Evolutionary conservation across 2,797 vertebrate species (phyloP).

Genomic region (Sparidentex hasta): DNA sequence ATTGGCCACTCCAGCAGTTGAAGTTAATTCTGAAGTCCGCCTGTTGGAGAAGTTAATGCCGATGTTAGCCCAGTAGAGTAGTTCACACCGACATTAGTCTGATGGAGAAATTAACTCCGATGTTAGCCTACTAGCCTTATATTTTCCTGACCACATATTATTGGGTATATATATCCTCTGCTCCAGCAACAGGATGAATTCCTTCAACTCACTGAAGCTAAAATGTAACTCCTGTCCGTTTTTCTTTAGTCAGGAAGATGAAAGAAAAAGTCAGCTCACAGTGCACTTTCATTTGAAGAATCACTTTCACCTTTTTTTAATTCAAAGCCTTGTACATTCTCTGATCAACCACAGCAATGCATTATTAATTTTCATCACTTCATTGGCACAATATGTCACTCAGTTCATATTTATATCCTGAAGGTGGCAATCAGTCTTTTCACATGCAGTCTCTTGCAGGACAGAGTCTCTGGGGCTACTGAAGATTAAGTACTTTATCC

Average conservation of each 20-base stretch:
- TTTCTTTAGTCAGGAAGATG: neutral
- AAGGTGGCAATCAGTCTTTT: conserved; percentile 20
- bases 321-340: conserved; percentile 31
- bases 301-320: conserved; percentile 18
- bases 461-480: conserved; percentile 10
- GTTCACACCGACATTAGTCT: too few species aligned
- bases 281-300: neutral
- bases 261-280: neutral
- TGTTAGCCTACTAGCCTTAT: too few species aligned
- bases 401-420: conserved; percentile 28
- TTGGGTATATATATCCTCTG: too few species aligned
- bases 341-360: conserved; percentile 31
- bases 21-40: too few species aligned
- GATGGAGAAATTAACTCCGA: too few species aligned
- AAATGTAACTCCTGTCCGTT: too few species aligned
- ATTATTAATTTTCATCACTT: conserved; percentile 31
- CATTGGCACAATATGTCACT: conserved; percentile 43
- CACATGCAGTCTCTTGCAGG: conserved; percentile 3
- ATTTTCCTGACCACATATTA: too few species aligned
- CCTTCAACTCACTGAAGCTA: too few species aligned
- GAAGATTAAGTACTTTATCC: conserved; percentile 30
- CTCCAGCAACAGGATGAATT: too few species aligned
- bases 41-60: too few species aligned
- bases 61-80: too few species aligned
- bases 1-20: too few species aligned